These are phyloP conservation scores for Tetrax tetrax DNA, from an alignment of 2,113 vertebrate genomes.

Conservation along the genomic window DNA sequence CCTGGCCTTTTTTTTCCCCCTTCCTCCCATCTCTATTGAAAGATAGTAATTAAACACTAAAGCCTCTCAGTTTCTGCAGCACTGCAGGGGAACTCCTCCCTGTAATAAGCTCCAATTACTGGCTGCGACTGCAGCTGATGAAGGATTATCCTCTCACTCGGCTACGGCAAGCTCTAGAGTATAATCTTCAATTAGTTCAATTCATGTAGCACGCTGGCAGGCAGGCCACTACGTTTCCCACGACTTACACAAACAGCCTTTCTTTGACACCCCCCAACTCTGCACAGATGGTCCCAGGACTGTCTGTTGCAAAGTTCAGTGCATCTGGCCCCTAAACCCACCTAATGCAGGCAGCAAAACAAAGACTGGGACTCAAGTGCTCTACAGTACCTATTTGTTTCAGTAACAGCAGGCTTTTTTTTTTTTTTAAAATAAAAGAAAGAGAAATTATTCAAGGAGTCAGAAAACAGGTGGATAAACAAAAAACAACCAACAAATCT, in stretches of 20 bases:
- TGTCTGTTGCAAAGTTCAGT: conserved; percentile 75
- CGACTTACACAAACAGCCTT: conserved; percentile 79
- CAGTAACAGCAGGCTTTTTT: conserved; percentile 69
- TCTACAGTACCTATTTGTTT: conserved; percentile 76
- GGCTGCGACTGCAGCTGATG: conserved; percentile 82
- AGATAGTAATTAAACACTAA: conserved; percentile 82
- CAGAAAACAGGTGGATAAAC: conserved; percentile 76
- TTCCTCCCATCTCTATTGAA: conserved; percentile 70
- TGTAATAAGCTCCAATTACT: conserved; percentile 86
- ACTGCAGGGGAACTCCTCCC: conserved; percentile 78
- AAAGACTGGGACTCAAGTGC: conserved; percentile 69
- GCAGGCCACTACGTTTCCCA: conserved; percentile 83
- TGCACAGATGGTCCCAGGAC: conserved; percentile 77
- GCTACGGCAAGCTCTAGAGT: conserved; percentile 77
- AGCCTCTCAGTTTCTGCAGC: conserved; percentile 84
- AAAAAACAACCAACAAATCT: conserved; percentile 63
- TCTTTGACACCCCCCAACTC: conserved; percentile 72
- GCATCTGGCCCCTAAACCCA: conserved; percentile 76
- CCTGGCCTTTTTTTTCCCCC: not conserved
- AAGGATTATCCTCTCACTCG: conserved; percentile 85
- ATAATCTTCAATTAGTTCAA: conserved; percentile 89
- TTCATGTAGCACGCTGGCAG: conserved; percentile 78
- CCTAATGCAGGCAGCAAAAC: conserved; percentile 69
- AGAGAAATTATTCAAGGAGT: conserved; percentile 66
- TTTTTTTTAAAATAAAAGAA: not conserved